Base-by-base conservation (phyloP, 37 sponge, comb jelly and placozoan species). In the Aplysina aerophoba region DNA sequence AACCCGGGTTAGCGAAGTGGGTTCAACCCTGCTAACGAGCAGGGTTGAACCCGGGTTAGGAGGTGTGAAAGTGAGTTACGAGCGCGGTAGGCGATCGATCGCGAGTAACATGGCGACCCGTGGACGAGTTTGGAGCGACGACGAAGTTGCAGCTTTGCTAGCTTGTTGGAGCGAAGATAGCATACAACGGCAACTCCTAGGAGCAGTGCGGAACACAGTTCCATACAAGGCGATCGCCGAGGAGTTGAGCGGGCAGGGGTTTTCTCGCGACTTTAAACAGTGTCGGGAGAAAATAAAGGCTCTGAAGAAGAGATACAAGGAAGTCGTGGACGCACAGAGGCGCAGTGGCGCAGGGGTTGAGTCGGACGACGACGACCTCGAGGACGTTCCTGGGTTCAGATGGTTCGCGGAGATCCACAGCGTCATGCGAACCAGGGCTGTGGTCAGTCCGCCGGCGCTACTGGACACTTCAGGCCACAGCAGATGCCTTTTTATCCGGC, bases 221-320 rank as follows among this genome's bases (percentile, higher is more conserved):
- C 28, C 80, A n/a, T 79, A 13, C 8, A 11, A 33, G 19, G 25
- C 56, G 34, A 79, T 79, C 16, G 56, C 80, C 20, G 80, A 79
- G 19, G 59, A 41, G 12, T 30, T 79, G 14, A 20, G 41, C 12
- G 37, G 39, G 14, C 35, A 73, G 37, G 74, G 74, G 13, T 73
- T 73, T 31, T 5, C n/a, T 79, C 57, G 59, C 8, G 59, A 79
- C 54, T 54, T 79, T 21, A 50, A 55, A 58, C 80, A 79, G 27
- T 79, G 80, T 53, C 57, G 80, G 20, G n/a, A 79, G 54, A 79
- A 79, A 55, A 79, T 79, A 25, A 79, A 79, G 30, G 37, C 24
- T 15, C 59, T 79, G 17, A 79, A 79, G 34, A 79, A 79, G 58
- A 79, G 54, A 36, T 79, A 79, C 59, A 79, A 79, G 34, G 80